Base-by-base conservation (phyloP, 2,797 vertebrate genomes). In the Delichon dasypus region DNA sequence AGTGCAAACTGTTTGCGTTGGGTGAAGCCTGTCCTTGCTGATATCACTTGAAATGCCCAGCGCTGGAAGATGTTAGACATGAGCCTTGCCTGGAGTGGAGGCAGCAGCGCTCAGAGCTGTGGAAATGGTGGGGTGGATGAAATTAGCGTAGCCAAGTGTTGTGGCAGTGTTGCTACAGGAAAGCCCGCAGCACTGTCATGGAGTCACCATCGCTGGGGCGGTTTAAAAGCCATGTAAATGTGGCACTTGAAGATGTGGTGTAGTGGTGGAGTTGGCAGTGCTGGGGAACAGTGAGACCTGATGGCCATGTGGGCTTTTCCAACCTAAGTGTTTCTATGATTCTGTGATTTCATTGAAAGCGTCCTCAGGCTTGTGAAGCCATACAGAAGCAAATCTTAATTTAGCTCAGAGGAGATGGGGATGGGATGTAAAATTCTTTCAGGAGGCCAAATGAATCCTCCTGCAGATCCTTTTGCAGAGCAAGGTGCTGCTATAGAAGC, bases 81-180 rank as follows among this genome's bases (percentile, higher is more conserved):
- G 57, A 81, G 12, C 29, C 32, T 25, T 36, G 30, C 47, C 66
- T 48, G n/a, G 55, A 32, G n/a, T 8, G 26, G 18, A 65, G 68
- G 16, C 19, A 44, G 53, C 32, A 65, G 68, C 47, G 27, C 15
- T 51, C 36, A 45, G 76, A 65, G 44, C 38, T 65, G 2, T 13
- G 34, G 53, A 58, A 79, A 32, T 47, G 54, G 6, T 32, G 42
- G 47, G 20, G 11, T 50, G 29, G 34, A 17, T 65, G 85, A 22
- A 64, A 54, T 20, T 2, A 3, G 18, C 4, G 3, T 0, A 9
- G 30, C 25, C 27, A 23, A 48, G 38, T 19, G 29, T 9, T 1
- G 2, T 32, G 58, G 65, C 32, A 38, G 50, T 45, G 13, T 47
- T 19, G 27, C 26, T 29, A 4, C 7, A 29, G 45, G 34, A 34